Evolutionary conservation across 2,113 vertebrate genomes (phyloP).

Genomic region (Copsychus sechellarum): DNA sequence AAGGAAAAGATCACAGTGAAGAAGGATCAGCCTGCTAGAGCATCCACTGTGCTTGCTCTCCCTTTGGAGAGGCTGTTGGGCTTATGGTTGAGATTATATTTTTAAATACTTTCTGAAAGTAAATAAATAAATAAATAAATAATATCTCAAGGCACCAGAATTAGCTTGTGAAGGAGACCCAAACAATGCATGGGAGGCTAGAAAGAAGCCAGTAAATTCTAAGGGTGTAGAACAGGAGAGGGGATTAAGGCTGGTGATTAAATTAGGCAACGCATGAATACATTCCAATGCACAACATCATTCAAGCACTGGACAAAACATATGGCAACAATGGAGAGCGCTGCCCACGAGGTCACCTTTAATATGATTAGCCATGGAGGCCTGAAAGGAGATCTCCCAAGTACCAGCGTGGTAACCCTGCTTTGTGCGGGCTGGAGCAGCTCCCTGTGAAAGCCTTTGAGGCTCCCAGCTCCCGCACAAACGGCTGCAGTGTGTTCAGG

Average conservation of each 20-base stretch:
- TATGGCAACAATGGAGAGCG: conserved; percentile 74
- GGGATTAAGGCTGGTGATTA: conserved; percentile 73
- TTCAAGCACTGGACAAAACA: conserved; percentile 83
- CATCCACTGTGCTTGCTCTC: neutral
- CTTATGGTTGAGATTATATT: neutral
- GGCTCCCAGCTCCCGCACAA: conserved; percentile 69
- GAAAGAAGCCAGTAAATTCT: conserved; percentile 46
- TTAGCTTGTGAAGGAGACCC: neutral
- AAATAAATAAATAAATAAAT: conserved; percentile 43
- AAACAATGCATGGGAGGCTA: neutral
- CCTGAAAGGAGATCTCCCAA: conserved; percentile 65
- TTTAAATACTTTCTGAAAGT: neutral
- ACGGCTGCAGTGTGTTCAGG: conserved; percentile 73
- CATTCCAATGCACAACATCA: conserved; percentile 84
- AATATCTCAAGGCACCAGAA: neutral
- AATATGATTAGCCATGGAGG: conserved; percentile 84
- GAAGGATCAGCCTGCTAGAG: neutral
- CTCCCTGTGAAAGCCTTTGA: conserved; percentile 62
- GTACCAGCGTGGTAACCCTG: conserved; percentile 43
- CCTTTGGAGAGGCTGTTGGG: neutral
- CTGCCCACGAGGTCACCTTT: conserved; percentile 81
- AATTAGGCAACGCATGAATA: conserved; percentile 85
- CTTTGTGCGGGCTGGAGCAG: conserved; percentile 58
- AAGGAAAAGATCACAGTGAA: neutral
- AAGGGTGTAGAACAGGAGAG: conserved; percentile 41